A percentile compares a stretch with the other conserved stretches of the same genome.
Evolutionary conservation across 2,797 vertebrate genomes (phyloP).

Genomic region (Neoniphon sammara): DNA sequence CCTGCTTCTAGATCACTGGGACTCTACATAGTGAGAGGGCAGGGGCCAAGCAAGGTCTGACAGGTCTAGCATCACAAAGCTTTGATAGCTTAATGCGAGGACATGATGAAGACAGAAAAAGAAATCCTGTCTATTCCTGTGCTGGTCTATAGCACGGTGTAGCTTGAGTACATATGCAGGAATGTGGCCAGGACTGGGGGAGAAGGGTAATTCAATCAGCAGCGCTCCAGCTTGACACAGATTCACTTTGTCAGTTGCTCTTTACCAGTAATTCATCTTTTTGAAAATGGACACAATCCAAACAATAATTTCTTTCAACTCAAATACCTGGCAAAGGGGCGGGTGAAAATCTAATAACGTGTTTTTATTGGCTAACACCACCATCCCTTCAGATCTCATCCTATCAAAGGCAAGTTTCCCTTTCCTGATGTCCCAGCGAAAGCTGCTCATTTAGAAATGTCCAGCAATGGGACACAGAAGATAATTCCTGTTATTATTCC

Average conservation of each 20-base stretch:
- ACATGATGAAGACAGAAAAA: slow-evolving; percentile 51
- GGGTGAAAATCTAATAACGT: slow-evolving; percentile 72
- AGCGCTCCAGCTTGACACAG: slow-evolving; percentile 74
- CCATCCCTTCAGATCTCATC: slow-evolving; percentile 52
- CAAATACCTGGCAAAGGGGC: slow-evolving; percentile 70
- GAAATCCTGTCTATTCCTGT: slow-evolving; percentile 60
- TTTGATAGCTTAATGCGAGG: slow-evolving; percentile 56
- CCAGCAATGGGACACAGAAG: slow-evolving; percentile 31
- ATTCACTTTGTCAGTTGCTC: slow-evolving; percentile 79
- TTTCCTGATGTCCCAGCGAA: slow-evolving; percentile 36
- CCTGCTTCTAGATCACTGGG: background rate
- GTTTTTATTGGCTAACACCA: slow-evolving; percentile 73
- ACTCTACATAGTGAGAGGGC: slow-evolving; percentile 36
- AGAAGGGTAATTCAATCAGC: slow-evolving; percentile 79
- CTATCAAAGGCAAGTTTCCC: slow-evolving; percentile 50
- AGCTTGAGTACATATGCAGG: slow-evolving; percentile 66
- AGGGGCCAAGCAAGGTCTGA: slow-evolving; percentile 26
- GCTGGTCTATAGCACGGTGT: slow-evolving; percentile 45
- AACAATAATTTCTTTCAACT: slow-evolving; percentile 79
- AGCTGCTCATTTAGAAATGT: slow-evolving; percentile 31
- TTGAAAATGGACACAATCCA: slow-evolving; percentile 78
- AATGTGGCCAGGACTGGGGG: slow-evolving; percentile 61
- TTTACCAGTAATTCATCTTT: slow-evolving; percentile 80
- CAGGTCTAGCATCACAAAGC: slow-evolving; percentile 45
- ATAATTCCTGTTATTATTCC: slow-evolving; percentile 49